Base-by-base conservation (phyloP, 2,797 vertebrate species). In the Loriculus beryllinus region DNA sequence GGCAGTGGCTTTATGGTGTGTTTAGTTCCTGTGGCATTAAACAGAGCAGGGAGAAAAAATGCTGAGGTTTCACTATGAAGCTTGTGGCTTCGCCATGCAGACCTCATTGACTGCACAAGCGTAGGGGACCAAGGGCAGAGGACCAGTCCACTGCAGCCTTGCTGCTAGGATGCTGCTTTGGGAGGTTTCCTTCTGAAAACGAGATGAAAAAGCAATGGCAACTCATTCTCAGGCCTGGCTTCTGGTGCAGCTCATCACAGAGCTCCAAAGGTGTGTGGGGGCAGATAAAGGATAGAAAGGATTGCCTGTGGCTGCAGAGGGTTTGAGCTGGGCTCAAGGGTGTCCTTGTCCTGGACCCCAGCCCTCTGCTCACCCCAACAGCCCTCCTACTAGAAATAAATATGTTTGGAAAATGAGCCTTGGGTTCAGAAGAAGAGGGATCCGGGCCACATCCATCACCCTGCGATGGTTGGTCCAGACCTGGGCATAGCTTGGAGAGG, bases 11-110 rank as follows among this genome's bases (percentile, higher is more conserved):
- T 75, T 33, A 56, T 10, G 13, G 92, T 57, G 60, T 10, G 37
- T 80, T 87, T n/a, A 80, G 93, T 76, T 97, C 92, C 95, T 86
- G 95, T 49, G 78, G 78, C 89, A 17, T 8, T 31, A 20, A 90
- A 47, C 7, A 4, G 57, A 31, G 28, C 19, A 3, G 8, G 17
- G 15, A 13, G 3, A 5, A 57, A 19, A 14, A 11, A 2, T 5
- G 37, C 54, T 9, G n/a, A 39, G 57, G 49, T 49, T 64, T 10
- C 2, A 2, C 14, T 48, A 4, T 1, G 28, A 71, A 25, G 3
- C 23, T 29, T 43, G 51, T 4, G 75, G 52, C 39, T 43, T 25
- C 0, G 0, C 47, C 2, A 23, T 6, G 57, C 56, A 33, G 75
- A 9, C 2, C 43, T 15, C 7, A 1, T 0, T 23, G 68, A 23